A percentile compares a stretch with the other conserved stretches of the same genome.
These are phyloP conservation scores for Melanotus villosus DNA, from an alignment of 2,888 invertebrate species.

Conservation along the genomic window DNA sequence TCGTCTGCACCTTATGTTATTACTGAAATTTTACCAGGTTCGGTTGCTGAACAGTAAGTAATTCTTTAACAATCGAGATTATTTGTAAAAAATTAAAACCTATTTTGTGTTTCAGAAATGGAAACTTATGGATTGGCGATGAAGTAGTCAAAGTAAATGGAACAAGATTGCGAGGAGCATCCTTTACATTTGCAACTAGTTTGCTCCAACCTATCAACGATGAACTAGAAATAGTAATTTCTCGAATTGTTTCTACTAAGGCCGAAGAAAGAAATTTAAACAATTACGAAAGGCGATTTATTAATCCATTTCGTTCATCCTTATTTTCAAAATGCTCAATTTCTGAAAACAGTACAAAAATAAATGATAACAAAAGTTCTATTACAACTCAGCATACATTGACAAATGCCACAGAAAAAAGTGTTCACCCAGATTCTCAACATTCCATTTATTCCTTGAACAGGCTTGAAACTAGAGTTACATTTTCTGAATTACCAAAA, in stretches of 20 bases:
- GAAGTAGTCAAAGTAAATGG: slow-evolving; percentile 93
- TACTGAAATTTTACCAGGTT: slow-evolving; percentile 69
- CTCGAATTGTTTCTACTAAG: slow-evolving; percentile 50
- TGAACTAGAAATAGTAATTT: slow-evolving; percentile 68
- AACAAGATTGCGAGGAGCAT: slow-evolving; percentile 81
- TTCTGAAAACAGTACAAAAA: slow-evolving; percentile 1
- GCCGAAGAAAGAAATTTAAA: slow-evolving; percentile 10
- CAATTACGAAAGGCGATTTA: slow-evolving; percentile 30
- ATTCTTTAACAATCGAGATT: not conserved
- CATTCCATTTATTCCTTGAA: not conserved
- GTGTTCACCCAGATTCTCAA: not conserved
- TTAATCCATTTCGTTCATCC: slow-evolving; percentile 45
- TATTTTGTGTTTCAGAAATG: slow-evolving; percentile 74
- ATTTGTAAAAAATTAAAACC: not conserved
- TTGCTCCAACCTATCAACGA: slow-evolving; percentile 64
- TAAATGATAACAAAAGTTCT: not conserved
- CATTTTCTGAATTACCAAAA: slow-evolving; percentile 12
- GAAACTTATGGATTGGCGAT: slow-evolving; percentile 86
- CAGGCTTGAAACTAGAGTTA: slow-evolving; percentile 7
- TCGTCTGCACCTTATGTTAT: slow-evolving; percentile 66
- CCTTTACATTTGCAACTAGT: slow-evolving; percentile 74
- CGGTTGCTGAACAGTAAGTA: slow-evolving; percentile 69
- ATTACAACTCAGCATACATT: too few relatives aligned
- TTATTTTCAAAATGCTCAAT: slow-evolving; percentile 32
- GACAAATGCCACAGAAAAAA: not conserved